Conservation (phyloP, 2,888 invertebrate species). For the Chrysotoxum bicinctum region DNA sequence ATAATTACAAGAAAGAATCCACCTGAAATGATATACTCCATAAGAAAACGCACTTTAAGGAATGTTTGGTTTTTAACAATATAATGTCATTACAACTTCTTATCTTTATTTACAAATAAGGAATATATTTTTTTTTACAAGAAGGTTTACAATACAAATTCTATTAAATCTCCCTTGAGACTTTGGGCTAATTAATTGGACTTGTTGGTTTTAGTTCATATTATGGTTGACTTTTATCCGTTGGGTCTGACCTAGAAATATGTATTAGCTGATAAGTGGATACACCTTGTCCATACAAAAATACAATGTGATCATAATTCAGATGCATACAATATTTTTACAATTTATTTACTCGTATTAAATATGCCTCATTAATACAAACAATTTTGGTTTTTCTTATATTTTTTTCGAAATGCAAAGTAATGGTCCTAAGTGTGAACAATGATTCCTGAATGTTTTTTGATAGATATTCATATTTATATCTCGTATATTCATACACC, state of each 20-base stretch:
- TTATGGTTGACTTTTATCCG: too few species aligned
- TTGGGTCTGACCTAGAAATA: background rate
- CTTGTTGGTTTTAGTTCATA: too few species aligned
- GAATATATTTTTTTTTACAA: too few species aligned
- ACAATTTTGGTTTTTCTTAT: background rate
- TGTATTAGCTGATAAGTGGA: background rate
- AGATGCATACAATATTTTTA: background rate
- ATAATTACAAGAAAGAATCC: too few species aligned
- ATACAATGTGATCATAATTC: background rate
- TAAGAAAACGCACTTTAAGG: too few species aligned
- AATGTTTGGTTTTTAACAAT: too few species aligned
- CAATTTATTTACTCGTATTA: background rate
- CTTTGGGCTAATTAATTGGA: too few species aligned
- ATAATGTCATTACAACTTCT: too few species aligned
- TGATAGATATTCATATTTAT: constrained; percentile 63
- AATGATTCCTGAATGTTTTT: constrained; percentile 70
- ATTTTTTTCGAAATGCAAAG: constrained; percentile 39
- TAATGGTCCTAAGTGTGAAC: constrained; percentile 70
- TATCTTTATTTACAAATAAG: too few species aligned
- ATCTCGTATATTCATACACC: constrained; percentile 34
- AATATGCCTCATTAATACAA: constrained; percentile 24
- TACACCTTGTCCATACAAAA: background rate
- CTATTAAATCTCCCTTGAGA: too few species aligned
- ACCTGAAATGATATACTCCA: too few species aligned
- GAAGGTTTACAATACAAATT: too few species aligned